A percentile compares a stretch with the other conserved stretches of the same genome.
These are phyloP conservation scores for Drosophila leonis DNA, from an alignment of 2,888 invertebrate species.

Conservation along the genomic window DNA sequence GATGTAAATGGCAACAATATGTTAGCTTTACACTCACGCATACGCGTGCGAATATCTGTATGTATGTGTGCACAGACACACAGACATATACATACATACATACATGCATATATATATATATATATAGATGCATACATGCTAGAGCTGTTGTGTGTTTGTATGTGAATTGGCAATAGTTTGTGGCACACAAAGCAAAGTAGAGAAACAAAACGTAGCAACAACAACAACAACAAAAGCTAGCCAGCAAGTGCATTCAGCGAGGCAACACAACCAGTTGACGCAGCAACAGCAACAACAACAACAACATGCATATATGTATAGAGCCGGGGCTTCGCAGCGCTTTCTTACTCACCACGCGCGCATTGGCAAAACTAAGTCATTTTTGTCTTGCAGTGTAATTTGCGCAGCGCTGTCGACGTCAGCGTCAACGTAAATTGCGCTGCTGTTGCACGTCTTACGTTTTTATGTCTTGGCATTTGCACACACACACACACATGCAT, in stretches of 20 bases:
- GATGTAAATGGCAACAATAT: slow-evolving; percentile 74
- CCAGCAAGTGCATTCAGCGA: slow-evolving; percentile 72
- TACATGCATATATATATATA: too few relatives aligned
- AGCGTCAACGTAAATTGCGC: slow-evolving; percentile 43
- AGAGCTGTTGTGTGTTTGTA: slow-evolving; percentile 29
- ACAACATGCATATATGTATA: slow-evolving; percentile 10
- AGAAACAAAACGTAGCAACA: slow-evolving; percentile 50
- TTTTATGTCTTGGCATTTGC: slow-evolving; percentile 61
- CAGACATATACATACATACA: slow-evolving; percentile 11
- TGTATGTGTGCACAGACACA: slow-evolving; percentile 19
- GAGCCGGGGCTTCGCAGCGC: slow-evolving; percentile 67
- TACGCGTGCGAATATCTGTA: slow-evolving; percentile 3
- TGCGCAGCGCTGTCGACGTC: slow-evolving; percentile 16
- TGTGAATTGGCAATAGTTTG: slow-evolving; percentile 50
- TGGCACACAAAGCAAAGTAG: slow-evolving; percentile 55
- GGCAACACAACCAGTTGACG: slow-evolving; percentile 70
- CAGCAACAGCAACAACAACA: slow-evolving; percentile 28
- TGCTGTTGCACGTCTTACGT: slow-evolving; percentile 51
- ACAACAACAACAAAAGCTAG: slow-evolving; percentile 45
- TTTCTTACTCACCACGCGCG: slow-evolving; percentile 47
- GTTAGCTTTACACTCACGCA: slow-evolving; percentile 52
- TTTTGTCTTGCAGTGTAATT: slow-evolving; percentile 30
- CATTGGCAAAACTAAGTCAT: slow-evolving; percentile 32
- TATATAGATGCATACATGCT: too few relatives aligned
- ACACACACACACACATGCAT: slow-evolving; percentile 6